A percentile compares a stretch with the other conserved stretches of the same genome.
Conservation (phyloP, 2,113 vertebrate species). For the Sinocyclocheilus anophthalmus region DNA sequence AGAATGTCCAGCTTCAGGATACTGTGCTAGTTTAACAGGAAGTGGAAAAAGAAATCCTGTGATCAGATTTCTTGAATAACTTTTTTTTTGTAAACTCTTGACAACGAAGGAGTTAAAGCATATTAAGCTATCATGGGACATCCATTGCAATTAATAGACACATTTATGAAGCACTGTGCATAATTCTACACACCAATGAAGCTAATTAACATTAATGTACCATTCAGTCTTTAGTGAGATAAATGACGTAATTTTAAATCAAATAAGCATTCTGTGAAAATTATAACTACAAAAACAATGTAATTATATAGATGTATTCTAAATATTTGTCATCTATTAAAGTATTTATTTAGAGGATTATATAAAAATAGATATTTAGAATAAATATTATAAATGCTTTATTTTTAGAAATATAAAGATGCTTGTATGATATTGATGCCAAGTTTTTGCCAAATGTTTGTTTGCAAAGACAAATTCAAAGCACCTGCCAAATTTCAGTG, state of each 20-base stretch:
- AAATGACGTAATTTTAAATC: not conserved
- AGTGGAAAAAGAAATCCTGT: not conserved
- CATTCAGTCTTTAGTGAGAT: not conserved
- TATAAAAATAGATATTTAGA: slow-evolving; percentile 7
- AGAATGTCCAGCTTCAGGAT: slow-evolving; percentile 39
- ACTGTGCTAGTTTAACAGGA: not conserved
- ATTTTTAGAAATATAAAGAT: not conserved
- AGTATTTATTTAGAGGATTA: slow-evolving; percentile 40
- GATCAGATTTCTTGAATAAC: not conserved
- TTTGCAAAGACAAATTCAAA: slow-evolving; percentile 3
- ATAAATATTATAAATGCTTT: slow-evolving; percentile 28
- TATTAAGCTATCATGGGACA: not conserved
- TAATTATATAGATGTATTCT: slow-evolving; percentile 33
- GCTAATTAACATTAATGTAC: not conserved
- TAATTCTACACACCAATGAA: not conserved
- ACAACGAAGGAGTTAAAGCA: not conserved
- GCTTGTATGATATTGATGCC: slow-evolving; percentile 16
- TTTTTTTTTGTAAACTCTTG: not conserved
- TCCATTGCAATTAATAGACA: slow-evolving; percentile 5
- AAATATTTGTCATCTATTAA: not conserved
- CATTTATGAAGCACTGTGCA: slow-evolving; percentile 5
- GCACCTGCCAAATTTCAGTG: not conserved
- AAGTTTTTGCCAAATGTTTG: slow-evolving; percentile 19
- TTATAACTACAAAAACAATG: not conserved
- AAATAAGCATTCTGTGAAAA: slow-evolving; percentile 14